A percentile compares a stretch with the other conserved stretches of the same genome.
Evolutionary conservation across 2,113 vertebrate species (phyloP).

Genomic region (Anarrhichthys ocellatus): DNA sequence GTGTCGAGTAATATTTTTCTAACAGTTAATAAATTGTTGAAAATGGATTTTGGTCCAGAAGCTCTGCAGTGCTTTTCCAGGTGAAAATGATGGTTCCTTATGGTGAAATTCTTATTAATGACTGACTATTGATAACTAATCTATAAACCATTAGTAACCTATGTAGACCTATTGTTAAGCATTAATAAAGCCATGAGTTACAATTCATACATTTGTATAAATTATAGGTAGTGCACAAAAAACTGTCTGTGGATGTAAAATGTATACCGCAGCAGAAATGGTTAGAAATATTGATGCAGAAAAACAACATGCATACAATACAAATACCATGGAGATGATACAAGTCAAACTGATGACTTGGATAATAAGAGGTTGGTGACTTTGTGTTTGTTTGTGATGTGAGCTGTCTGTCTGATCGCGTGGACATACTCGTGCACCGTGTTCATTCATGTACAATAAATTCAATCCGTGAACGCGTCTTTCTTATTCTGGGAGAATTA

Average conservation of each 20-base stretch:
- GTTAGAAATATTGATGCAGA: background rate
- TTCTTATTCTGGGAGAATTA: conserved; percentile 60
- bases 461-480: conserved; percentile 53
- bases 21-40: too few species aligned
- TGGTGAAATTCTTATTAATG: background rate
- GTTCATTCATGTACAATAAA: conserved; percentile 70
- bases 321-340: too few species aligned
- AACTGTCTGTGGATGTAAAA: background rate
- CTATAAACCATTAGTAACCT: background rate
- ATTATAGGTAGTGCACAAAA: background rate
- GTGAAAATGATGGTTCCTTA: background rate
- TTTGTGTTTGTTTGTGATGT: background rate
- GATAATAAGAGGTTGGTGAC: background rate
- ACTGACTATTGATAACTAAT: background rate
- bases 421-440: conserved; percentile 41
- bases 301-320: background rate
- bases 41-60: background rate
- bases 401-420: background rate
- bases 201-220: background rate
- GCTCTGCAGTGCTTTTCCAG: background rate
- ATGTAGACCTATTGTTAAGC: background rate
- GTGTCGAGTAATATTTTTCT: too few species aligned
- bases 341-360: background rate
- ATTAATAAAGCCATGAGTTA: background rate
- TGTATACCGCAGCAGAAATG: background rate